These are phyloP conservation scores for Thunnus thynnus DNA, from an alignment of 2,113 vertebrate genomes.

Conservation along the genomic window DNA sequence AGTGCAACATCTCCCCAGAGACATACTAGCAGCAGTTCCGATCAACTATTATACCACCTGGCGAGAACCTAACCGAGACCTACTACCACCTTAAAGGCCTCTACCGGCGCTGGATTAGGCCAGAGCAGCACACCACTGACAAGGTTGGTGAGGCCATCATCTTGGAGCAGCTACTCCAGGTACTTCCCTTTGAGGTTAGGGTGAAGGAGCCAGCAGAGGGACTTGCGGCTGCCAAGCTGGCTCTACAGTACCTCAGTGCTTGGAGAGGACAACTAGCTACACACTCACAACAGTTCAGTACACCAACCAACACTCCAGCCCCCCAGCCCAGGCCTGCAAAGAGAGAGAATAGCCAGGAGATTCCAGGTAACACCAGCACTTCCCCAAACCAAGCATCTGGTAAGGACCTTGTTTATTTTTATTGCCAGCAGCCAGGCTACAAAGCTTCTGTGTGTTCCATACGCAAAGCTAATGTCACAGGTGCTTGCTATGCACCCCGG, in stretches of 20 bases:
- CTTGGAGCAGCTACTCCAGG: not conserved
- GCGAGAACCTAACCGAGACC: not conserved
- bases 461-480: not conserved
- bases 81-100: not conserved
- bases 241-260: not conserved
- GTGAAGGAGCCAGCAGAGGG: not conserved
- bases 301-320: not conserved
- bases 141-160: not conserved
- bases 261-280: not conserved
- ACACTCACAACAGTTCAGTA: not conserved
- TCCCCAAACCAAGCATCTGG: slow-evolving; percentile 17
- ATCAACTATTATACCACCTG: not conserved
- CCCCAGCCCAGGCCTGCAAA: not conserved
- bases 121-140: not conserved
- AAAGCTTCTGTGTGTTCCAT: slow-evolving; percentile 3
- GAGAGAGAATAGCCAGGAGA: not conserved
- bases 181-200: not conserved
- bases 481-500: not conserved
- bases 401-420: not conserved
- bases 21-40: slow-evolving; percentile 14
- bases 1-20: slow-evolving; percentile 22
- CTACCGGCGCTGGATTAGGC: not conserved
- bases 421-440: not conserved
- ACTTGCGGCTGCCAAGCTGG: not conserved
- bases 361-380: not conserved